These are phyloP conservation scores for Chironomus riparius DNA, from an alignment of 2,888 invertebrate genomes.

Conservation along the genomic window DNA sequence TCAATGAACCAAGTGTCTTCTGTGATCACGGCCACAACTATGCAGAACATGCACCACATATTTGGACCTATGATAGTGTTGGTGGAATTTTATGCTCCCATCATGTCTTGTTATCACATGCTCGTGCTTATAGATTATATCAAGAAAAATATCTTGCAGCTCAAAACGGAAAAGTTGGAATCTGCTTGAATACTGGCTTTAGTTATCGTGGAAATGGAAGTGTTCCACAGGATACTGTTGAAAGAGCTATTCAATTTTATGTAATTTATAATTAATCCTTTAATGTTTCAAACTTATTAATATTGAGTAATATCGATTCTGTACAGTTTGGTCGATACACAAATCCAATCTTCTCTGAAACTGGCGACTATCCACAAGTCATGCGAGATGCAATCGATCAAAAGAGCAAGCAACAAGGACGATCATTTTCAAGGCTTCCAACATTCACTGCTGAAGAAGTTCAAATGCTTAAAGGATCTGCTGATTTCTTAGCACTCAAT, in stretches of 20 bases:
- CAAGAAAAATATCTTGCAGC: conserved; percentile 34
- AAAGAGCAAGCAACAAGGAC: conserved; percentile 36
- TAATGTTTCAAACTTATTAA: not conserved
- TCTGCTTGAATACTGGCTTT: conserved; percentile 31
- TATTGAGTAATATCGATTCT: not conserved
- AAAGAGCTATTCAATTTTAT: conserved; percentile 34
- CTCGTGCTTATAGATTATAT: conserved; percentile 43
- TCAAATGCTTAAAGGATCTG: conserved; percentile 31
- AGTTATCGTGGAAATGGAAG: conserved; percentile 31
- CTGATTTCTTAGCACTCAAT: conserved; percentile 58
- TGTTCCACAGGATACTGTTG: conserved; percentile 29
- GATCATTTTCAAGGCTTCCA: conserved; percentile 34
- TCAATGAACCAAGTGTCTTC: conserved; percentile 48
- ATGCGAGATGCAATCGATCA: conserved; percentile 34
- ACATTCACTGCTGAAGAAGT: conserved; percentile 35
- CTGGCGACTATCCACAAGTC: conserved; percentile 36
- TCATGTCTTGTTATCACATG: conserved; percentile 50
- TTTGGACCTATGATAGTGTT: conserved; percentile 39
- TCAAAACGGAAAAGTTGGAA: conserved; percentile 30
- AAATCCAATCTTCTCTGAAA: conserved; percentile 33
- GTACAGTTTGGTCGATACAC: conserved; percentile 35
- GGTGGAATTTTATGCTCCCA: conserved; percentile 49
- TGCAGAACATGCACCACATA: conserved; percentile 37
- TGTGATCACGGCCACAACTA: conserved; percentile 41
- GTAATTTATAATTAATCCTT: not conserved